Base-by-base conservation (phyloP, 2,113 vertebrate genomes). In the Hipposideros armiger region DNA sequence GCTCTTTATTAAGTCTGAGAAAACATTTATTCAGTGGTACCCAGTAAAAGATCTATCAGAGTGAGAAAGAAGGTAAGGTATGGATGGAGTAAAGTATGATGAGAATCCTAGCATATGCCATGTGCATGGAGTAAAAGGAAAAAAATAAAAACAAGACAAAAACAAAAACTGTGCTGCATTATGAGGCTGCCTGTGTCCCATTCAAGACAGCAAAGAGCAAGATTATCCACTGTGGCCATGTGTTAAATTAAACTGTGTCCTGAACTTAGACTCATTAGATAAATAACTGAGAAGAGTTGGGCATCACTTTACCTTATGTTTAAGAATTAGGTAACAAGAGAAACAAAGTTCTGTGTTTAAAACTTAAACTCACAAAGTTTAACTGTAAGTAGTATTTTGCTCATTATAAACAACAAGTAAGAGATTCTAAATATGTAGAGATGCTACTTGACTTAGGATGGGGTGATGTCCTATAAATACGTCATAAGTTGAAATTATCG, bases 21-120 rank as follows among this genome's bases (percentile, higher is more conserved):
- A 81, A 42, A 81, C 1, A 11, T 67, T 7, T 50, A 45, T 74
- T 56, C 42, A 89, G 26, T 4, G 22, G 4, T 42, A 9, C 16
- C 11, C 52, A 10, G 3, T n/a, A 13, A 47, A 89, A 87, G 8
- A 28, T 36, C 67, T 32, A 19, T 56, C 32, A 60, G 54, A 50
- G 3, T 58, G 13, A 67, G 20, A 73, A n/a, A 91, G 36, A n/a
- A 73, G 22, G 9, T 26, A 58, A n/a, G 4, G 7, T 36, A 6
- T 14, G 13, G 0, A 16, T 15, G 16, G 20, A 13, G 2, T 3
- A 17, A 5, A 36, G 2, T 16, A 30, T 2, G 2, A 11, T 45
- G 24, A 9, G 36, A 14, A 56, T 69, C 30, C 1, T 54, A 8
- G 76, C 8, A 42, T n/a, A 3, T 52, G 24, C 54, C 47, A 45